phyloP scores from a whole-genome alignment of 30 jellyfish, hydroid and myxozoan genomes.

The Rhopilema esculentum region DNA sequence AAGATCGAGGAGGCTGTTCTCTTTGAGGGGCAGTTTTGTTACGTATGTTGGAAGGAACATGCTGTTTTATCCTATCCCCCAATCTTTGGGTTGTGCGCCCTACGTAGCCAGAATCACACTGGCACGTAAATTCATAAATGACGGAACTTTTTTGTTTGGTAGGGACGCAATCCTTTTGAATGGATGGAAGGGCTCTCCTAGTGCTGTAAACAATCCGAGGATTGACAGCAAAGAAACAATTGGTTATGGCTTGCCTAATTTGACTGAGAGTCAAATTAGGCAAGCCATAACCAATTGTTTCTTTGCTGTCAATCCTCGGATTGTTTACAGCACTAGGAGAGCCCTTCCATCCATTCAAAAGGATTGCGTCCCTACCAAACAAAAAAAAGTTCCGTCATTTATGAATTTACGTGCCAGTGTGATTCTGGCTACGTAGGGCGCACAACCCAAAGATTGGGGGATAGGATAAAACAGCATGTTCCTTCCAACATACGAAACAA shows the following conservation, averaged over 20 bases:
- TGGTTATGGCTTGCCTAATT: too few species aligned
- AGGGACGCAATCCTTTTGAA: too few species aligned
- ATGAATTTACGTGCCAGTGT: conserved; percentile 5
- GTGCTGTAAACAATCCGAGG: too few species aligned
- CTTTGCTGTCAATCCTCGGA: not conserved
- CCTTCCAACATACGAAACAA: not conserved
- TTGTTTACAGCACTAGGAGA: not conserved
- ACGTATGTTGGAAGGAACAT: too few species aligned
- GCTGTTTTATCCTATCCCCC: too few species aligned
- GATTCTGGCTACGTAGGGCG: conserved; percentile 17
- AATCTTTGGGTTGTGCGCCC: too few species aligned
- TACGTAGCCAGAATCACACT: too few species aligned
- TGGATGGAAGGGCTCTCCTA: too few species aligned
- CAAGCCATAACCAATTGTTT: not conserved
- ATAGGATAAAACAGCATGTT: conserved; percentile 1
- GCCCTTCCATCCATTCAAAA: not conserved
- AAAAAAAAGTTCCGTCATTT: not conserved
- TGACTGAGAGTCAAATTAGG: not conserved
- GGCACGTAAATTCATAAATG: too few species aligned
- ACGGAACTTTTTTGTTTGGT: too few species aligned
- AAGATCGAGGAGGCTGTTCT: too few species aligned
- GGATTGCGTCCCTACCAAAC: not conserved
- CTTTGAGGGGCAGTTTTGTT: too few species aligned
- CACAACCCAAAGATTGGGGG: conserved; percentile 12
- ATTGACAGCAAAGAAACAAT: not conserved